These are phyloP conservation scores for Melanotaenia trifasciata DNA, from an alignment of 2,797 vertebrate species.

Conservation along the genomic window DNA sequence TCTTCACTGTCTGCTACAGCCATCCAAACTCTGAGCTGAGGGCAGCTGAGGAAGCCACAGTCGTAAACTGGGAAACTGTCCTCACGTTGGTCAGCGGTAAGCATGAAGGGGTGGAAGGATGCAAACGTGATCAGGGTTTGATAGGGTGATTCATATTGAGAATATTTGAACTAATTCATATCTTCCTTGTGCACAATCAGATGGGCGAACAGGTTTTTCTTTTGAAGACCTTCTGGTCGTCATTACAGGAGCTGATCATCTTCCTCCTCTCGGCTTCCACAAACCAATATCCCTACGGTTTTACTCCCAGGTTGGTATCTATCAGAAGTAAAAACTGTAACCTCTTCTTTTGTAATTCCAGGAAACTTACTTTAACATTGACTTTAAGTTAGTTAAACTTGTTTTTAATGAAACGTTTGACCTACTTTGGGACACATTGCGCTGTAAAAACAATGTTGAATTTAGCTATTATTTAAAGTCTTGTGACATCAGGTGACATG, in stretches of 20 bases:
- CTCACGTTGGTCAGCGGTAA: slow-evolving; percentile 68
- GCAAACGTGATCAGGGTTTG: neutral
- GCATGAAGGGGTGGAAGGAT: slow-evolving; percentile 1
- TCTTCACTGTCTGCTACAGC: slow-evolving; percentile 72
- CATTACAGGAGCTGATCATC: slow-evolving; percentile 67
- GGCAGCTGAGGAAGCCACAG: slow-evolving; percentile 65
- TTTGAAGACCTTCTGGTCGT: slow-evolving; percentile 77
- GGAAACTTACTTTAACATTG: neutral
- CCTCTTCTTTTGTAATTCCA: neutral
- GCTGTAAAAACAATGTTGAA: neutral
- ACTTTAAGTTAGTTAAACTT: neutral
- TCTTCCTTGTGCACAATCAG: slow-evolving; percentile 43
- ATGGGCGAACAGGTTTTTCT: slow-evolving; percentile 38
- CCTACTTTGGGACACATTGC: neutral
- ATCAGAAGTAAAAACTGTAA: neutral
- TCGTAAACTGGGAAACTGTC: slow-evolving; percentile 63
- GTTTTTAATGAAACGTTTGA: neutral
- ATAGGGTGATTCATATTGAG: neutral
- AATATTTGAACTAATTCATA: neutral
- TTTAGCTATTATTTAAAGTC: neutral
- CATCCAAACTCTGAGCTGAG: slow-evolving; percentile 39
- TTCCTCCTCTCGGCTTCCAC: slow-evolving; percentile 70
- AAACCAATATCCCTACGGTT: slow-evolving; percentile 65
- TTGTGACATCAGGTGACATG: neutral
- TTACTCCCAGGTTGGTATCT: slow-evolving; percentile 67